Base-by-base conservation (phyloP, 1,140 invertebrate genomes). In the Neocloeon triangulifer region DNA sequence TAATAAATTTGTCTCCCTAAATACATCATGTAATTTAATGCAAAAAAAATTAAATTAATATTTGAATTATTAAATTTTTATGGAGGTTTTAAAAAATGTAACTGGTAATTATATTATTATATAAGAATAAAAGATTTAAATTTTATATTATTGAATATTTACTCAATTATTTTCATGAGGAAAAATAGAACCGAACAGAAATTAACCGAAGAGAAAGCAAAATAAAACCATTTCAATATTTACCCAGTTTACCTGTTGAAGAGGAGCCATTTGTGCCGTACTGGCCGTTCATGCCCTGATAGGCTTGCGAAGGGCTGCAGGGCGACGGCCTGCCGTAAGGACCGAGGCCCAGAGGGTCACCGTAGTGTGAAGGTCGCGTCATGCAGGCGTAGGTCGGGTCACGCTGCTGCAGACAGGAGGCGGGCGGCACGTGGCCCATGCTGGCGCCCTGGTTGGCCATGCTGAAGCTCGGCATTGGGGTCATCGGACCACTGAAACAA, bases 341-440 rank as follows among this genome's bases (percentile, higher is more conserved):
- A 3, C 40, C 53, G 12, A 77, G 58, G 36, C 69, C 63, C 12
- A 77, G 51, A 2, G 66, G 62, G 40, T 76, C 73, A 49, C 77
- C 69, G 22, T 53, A 69, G 19, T 53, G 53, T 8, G 61, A 53
- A 2, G 60, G 50, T 25, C 62, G 44, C 20, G 59, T 53, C 45
- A 74, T 70, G 49, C 73, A 75, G 19, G 61, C 58, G 37, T 72
- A 73, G 10, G 52, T 52, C 38, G 25, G 39, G 40, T 72, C 68
- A 8, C 67, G 53, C 44, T 72, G 68, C 46, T 76, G 73, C 12
- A 77, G 55, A 51, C 73, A 68, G 1, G 63, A 69, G 1, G 64
- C 58, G 3, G 58, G 58, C 0, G 64, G 60, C 16, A 60, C 61
- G 4, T 61, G 61, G 1, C 55, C 53, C n/a, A 59, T 52, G 5